Evolutionary conservation across 1,140 invertebrate species (phyloP).

Genomic region (Drosophila willistoni): DNA sequence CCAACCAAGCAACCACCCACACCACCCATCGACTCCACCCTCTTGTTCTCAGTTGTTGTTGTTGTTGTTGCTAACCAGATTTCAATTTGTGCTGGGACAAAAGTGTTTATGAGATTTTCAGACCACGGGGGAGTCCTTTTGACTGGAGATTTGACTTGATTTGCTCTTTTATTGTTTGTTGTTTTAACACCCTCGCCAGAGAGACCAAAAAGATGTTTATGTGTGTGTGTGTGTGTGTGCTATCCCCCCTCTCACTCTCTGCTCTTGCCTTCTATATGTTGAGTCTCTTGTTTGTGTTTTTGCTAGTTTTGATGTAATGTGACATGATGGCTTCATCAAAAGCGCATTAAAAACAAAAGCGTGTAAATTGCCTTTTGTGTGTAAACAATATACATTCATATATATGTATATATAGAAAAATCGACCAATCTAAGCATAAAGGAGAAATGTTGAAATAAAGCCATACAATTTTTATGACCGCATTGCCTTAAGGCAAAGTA

Average conservation of each 20-base stretch:
- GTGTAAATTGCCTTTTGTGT: conserved; percentile 49
- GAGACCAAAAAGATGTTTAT: neutral
- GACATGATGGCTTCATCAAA: conserved; percentile 82
- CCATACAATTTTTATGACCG: neutral
- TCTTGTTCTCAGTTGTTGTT: conserved; percentile 19
- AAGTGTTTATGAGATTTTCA: conserved; percentile 80
- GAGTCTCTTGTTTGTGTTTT: conserved; percentile 36
- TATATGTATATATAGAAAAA: neutral
- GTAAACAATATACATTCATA: conserved; percentile 32
- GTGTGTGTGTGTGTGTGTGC: conserved; percentile 21
- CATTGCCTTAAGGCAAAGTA: neutral
- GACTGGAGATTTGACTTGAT: conserved; percentile 36
- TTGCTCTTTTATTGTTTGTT: conserved; percentile 32
- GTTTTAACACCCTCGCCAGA: conserved; percentile 49
- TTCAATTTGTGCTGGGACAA: conserved; percentile 75
- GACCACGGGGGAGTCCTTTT: conserved; percentile 55
- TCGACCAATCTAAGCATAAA: neutral
- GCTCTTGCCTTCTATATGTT: conserved; percentile 1
- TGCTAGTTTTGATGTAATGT: conserved; percentile 77
- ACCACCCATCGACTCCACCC: conserved; percentile 2
- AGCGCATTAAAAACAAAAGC: conserved; percentile 79
- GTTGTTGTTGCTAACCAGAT: conserved; percentile 67
- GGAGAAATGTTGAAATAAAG: neutral
- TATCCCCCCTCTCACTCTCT: neutral
- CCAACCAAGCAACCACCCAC: conserved; percentile 7